A percentile compares a stretch with the other conserved stretches of the same genome.
phyloP scores from a whole-genome alignment of 2,113 vertebrate species.

The Etheostoma spectabile region DNA sequence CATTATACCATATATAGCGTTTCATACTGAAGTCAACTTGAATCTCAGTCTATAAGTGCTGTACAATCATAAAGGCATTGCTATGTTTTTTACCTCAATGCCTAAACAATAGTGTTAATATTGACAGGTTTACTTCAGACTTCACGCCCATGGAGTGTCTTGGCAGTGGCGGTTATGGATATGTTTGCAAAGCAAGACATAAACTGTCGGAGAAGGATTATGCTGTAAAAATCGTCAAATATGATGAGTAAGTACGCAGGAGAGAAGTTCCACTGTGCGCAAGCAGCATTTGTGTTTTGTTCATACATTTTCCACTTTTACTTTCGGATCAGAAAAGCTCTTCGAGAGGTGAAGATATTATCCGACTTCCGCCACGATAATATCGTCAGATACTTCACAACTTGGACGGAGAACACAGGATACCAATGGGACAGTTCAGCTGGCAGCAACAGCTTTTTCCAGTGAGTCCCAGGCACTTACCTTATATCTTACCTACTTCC shows the following conservation, averaged over 20 bases:
- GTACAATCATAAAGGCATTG: background rate
- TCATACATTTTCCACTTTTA: background rate
- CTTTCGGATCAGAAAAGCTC: conserved; percentile 66
- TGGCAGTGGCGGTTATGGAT: conserved; percentile 72
- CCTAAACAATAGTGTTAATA: background rate
- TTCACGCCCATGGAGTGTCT: conserved; percentile 50
- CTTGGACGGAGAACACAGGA: conserved; percentile 66
- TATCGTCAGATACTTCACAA: conserved; percentile 74
- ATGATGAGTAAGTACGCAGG: conserved; percentile 52
- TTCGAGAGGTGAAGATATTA: conserved; percentile 61
- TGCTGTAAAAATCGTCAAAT: conserved; percentile 79
- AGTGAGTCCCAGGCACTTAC: conserved; percentile 52
- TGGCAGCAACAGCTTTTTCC: conserved; percentile 25
- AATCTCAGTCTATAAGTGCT: background rate
- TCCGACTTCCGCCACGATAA: conserved; percentile 61
- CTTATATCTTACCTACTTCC: background rate
- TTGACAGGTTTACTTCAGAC: conserved; percentile 65
- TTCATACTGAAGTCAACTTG: background rate
- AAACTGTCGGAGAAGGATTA: conserved; percentile 22
- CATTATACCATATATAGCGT: background rate
- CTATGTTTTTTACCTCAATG: background rate
- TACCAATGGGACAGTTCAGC: conserved; percentile 28
- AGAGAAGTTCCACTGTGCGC: no score
- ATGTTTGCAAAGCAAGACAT: conserved; percentile 69
- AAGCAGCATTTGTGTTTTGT: background rate